Evolutionary conservation across 23 tunicate species (phyloP).

Genomic region (Styela clava): DNA sequence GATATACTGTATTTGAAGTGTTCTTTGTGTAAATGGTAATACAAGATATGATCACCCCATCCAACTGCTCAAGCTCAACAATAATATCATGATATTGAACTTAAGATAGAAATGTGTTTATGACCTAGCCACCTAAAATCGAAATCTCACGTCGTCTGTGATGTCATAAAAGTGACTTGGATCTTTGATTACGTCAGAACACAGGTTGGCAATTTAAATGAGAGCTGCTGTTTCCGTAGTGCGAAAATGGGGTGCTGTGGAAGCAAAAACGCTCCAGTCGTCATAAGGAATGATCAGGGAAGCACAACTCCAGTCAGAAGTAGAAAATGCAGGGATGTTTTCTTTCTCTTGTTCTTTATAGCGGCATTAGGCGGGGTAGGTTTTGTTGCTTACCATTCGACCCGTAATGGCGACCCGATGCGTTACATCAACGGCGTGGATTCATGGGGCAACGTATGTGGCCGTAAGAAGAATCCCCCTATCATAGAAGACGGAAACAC

Average conservation of each 20-base stretch:
- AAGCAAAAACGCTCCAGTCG: background rate
- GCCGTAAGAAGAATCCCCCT: constrained; percentile 35
- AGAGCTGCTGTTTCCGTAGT: no score
- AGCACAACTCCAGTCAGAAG: constrained; percentile 42
- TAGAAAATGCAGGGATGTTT: constrained; percentile 37
- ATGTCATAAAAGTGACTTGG: no score
- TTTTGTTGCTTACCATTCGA: constrained; percentile 30
- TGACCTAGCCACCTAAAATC: no score
- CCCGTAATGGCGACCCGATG: constrained; percentile 46
- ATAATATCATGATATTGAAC: no score
- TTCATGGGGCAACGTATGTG: constrained; percentile 93
- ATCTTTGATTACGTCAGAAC: no score
- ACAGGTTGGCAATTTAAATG: no score
- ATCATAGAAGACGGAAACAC: background rate
- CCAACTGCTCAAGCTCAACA: no score
- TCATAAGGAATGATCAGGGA: background rate
- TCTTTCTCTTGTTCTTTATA: constrained; percentile 53
- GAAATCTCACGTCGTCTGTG: no score
- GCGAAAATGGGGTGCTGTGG: constrained; percentile 17
- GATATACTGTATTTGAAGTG: no score
- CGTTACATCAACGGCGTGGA: constrained; percentile 66
- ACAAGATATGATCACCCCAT: no score
- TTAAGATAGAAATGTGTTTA: no score
- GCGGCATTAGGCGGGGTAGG: constrained; percentile 53
- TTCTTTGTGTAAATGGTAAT: no score